Evolutionary conservation across 2,888 invertebrate species (phyloP).

Genomic region (Habrosyne pyritoides): DNA sequence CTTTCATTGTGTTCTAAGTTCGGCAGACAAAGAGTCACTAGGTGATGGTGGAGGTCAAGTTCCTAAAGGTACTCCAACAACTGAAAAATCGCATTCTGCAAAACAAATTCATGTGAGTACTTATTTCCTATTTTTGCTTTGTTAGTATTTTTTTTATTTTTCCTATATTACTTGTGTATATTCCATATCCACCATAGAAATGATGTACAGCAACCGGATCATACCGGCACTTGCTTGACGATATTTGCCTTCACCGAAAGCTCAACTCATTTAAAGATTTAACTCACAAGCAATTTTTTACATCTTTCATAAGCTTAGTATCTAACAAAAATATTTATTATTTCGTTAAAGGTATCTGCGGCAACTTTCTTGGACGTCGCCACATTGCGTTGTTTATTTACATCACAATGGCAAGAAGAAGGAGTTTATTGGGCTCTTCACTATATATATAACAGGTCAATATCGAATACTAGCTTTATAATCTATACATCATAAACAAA

Average conservation of each 20-base stretch:
- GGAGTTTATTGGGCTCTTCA: constrained; percentile 98
- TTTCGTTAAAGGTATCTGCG: constrained; percentile 84
- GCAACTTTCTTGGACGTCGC: constrained; percentile 99
- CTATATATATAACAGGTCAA: constrained; percentile 93
- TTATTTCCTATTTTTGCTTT: too few species aligned
- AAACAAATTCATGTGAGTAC: constrained; percentile 70
- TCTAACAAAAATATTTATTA: constrained; percentile 5
- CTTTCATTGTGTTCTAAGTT: constrained; percentile 56
- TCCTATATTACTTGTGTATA: too few species aligned
- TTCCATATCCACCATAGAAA: too few species aligned
- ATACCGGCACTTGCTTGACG: too few species aligned
- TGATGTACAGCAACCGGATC: too few species aligned
- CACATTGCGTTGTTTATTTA: constrained; percentile 96
- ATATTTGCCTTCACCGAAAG: too few species aligned
- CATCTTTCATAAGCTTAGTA: too few species aligned
- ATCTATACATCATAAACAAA: not conserved
- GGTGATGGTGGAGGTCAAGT: constrained; percentile 82
- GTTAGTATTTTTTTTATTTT: too few species aligned
- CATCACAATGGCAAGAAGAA: constrained; percentile 98
- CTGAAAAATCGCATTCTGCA: constrained; percentile 57
- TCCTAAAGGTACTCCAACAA: constrained; percentile 63
- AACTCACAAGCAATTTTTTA: too few species aligned
- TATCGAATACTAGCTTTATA: not conserved
- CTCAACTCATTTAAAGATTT: too few species aligned
- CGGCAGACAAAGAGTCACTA: constrained; percentile 91